phyloP scores from a whole-genome alignment of 2,888 invertebrate species.

The Hedychridium roseum region DNA sequence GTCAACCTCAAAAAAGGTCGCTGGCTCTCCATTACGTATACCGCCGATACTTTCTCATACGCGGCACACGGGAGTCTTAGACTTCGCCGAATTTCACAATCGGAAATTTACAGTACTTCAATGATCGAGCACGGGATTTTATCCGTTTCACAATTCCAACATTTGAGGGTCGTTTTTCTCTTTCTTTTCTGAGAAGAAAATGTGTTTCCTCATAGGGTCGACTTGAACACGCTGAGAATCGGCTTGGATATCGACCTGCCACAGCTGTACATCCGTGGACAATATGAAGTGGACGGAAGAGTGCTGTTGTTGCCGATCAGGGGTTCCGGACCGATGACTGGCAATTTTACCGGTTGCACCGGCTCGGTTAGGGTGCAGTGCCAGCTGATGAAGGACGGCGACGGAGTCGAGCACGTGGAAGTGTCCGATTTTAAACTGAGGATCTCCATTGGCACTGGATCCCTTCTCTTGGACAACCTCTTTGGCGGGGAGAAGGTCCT shows the following conservation, averaged over 20 bases:
- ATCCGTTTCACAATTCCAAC: too few species aligned
- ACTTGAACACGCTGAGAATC: conserved; percentile 66
- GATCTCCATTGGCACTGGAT: conserved; percentile 68
- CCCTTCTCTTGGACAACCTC: conserved; percentile 71
- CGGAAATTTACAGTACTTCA: too few species aligned
- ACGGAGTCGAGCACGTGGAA: conserved; percentile 66
- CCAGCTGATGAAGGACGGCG: conserved; percentile 53
- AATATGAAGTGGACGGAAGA: conserved; percentile 69
- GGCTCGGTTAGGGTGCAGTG: conserved; percentile 65
- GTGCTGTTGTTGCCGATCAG: conserved; percentile 68
- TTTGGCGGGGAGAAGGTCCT: conserved; percentile 74
- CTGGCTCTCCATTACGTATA: too few species aligned
- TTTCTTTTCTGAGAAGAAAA: neutral
- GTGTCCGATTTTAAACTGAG: conserved; percentile 67
- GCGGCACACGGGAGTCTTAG: too few species aligned
- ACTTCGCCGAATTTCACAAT: too few species aligned
- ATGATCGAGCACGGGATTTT: too few species aligned
- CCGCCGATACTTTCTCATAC: too few species aligned
- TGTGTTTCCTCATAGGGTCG: conserved; percentile 62
- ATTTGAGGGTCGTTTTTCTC: neutral
- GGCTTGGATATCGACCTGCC: conserved; percentile 67
- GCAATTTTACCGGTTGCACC: conserved; percentile 69
- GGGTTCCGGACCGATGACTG: conserved; percentile 70
- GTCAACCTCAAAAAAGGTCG: too few species aligned
- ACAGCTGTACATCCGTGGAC: conserved; percentile 67